These are phyloP conservation scores for Lucifuga dentata DNA, from an alignment of 2,113 vertebrate species.

Conservation along the genomic window DNA sequence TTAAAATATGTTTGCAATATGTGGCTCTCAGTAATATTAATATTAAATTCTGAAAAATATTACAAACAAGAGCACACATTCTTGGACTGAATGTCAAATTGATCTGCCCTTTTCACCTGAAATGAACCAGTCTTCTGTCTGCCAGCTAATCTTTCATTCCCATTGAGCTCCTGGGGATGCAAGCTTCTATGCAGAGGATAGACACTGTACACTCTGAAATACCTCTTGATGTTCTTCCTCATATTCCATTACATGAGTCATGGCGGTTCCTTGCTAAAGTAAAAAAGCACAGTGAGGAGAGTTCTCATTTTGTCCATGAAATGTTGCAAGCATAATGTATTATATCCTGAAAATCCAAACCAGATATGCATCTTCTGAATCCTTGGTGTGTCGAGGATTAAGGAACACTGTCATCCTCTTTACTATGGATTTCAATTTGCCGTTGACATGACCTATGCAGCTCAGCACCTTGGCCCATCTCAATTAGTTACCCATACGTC, in stretches of 20 bases:
- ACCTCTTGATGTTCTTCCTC: conserved; percentile 44
- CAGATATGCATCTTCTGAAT: conserved; percentile 13
- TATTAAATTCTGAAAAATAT: conserved; percentile 9
- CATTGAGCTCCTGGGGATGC: conserved; percentile 28
- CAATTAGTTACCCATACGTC: conserved; percentile 79
- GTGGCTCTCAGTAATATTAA: conserved; percentile 10
- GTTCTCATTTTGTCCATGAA: conserved; percentile 43
- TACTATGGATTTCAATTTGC: conserved; percentile 56
- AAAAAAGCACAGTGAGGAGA: conserved; percentile 34
- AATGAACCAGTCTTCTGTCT: conserved; percentile 28
- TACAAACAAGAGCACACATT: conserved; percentile 2
- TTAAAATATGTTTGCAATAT: neutral
- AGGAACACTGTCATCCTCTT: conserved; percentile 29
- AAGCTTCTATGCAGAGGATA: conserved; percentile 27
- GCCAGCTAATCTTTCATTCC: conserved; percentile 35
- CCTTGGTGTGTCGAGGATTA: conserved; percentile 24
- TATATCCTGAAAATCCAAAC: conserved; percentile 21
- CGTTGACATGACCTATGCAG: conserved; percentile 57
- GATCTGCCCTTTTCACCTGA: conserved; percentile 17
- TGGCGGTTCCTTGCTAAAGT: conserved; percentile 42
- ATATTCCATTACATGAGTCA: conserved; percentile 31
- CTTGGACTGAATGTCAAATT: conserved; percentile 14
- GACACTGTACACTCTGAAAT: conserved; percentile 52
- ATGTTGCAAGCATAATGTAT: conserved; percentile 50
- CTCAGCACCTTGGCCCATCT: conserved; percentile 62